Evolutionary conservation across 2,797 vertebrate genomes (phyloP), one percentile per base, ranked within the genome.

Genomic region (Meda fulgida): DNA sequence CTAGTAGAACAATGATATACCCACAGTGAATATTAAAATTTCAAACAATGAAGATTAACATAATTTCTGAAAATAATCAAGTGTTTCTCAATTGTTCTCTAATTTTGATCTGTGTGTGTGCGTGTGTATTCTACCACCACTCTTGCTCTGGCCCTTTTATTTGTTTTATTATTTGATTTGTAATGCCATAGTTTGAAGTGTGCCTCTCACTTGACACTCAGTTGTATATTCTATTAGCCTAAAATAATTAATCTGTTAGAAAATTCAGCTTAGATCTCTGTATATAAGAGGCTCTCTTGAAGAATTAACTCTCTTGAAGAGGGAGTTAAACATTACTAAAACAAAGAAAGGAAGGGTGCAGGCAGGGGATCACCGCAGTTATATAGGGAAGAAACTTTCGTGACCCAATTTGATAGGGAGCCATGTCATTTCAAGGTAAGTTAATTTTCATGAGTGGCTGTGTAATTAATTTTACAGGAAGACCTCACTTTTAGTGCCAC

Each of bases 391-490:
- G 55, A 63, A 48, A 79, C 76, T 79, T 80, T 80, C 10, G 23
- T 85, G 83, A 85, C 83, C 67, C 67, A 80, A 60, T 80, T 85
- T 71, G 78, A 85, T 72, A 80, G 67, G 31, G 23, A 79, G 67
- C 55, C 77, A 58, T 85, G 83, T 85, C 83, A 65, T 85, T 81
- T 81, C 63, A 77, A 77, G 79, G 79, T 76, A 81, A 77, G 80
- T 83, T 78, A 43, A 73, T 73, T 78, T 79, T 55, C 9, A 7
- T 9, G 19, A 53, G 75, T 19, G 40, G 23, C 76, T 79, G 83
- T 85, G 83, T 85, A 85, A 85, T 85, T 80, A 65, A 85, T 85
- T 80, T 73, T 51, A 80, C 55, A 46, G 67, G 23, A 72, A 79
- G 77, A 72, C 40, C 53, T 72, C 21, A 70, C 83, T 78, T 69